Base-by-base conservation (phyloP, 2,797 vertebrate species). In the Oreortyx pictus region DNA sequence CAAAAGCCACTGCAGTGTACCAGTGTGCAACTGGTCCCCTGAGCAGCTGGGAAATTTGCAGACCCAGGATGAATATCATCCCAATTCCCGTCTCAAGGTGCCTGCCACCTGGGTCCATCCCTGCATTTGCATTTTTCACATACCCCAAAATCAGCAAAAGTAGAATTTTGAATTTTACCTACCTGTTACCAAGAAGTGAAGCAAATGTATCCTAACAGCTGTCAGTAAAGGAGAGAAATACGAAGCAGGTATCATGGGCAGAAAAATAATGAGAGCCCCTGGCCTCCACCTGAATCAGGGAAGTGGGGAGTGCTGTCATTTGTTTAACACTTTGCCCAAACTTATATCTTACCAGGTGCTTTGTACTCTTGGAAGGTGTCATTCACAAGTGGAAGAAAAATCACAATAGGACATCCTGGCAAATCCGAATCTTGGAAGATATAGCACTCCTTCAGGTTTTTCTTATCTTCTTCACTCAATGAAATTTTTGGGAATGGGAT, bases 361-460 rank as follows among this genome's bases (percentile, higher is more conserved):
- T 98, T 98, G 95, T 98, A 98, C 50, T 98, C 89, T 79, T 81
- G 96, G 96, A 98, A 99, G 56, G 98, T 97, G 56, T 97, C 88
- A 25, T 97, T 98, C 96, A 98, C 97, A 16, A 98, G 97, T 0
- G 98, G 98, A 90, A 98, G 98, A 95, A 98, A 98, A 91, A 98
- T 67, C 90, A 99, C 97, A 0, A 98, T 97, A 0, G 98, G 98
- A 56, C 98, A 97, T 7, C 94, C 80, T 3, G 97, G 96, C 52
- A 92, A 88, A 3, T 98, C 95, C 72, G 98, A 86, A 43, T 98
- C 95, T 31, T 96, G 88, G 84, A 99, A 97, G 92, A 98, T 7
- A 79, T 98, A 99, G 72, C 98, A 98, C 77, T 99, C 98, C 91
- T 97, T 98, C 77, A 98, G 90, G 4, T 97, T 95, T 31, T 98